These are phyloP conservation scores for Marmota flaviventris DNA, from an alignment of 2,113 vertebrate genomes.

Conservation along the genomic window DNA sequence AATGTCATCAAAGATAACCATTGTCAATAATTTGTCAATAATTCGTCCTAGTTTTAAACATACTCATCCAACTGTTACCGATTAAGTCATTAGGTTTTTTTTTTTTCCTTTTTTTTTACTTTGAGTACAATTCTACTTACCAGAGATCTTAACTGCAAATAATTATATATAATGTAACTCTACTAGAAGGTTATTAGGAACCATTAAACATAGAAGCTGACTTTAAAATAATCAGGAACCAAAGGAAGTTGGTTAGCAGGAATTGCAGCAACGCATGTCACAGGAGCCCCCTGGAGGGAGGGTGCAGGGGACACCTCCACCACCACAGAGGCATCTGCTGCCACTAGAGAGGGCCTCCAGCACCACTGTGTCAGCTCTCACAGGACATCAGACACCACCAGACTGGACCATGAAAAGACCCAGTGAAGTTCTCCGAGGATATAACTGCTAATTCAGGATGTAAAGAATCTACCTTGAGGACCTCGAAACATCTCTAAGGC, in stretches of 20 bases:
- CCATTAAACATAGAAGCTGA: not conserved
- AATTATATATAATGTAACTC: not conserved
- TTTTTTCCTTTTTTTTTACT: not conserved
- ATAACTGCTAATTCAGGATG: not conserved
- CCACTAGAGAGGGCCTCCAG: not conserved
- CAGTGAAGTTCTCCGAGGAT: not conserved
- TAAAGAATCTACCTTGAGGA: not conserved
- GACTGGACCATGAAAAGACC: not conserved
- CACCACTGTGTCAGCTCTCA: not conserved
- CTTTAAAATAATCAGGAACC: not conserved
- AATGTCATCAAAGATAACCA: not conserved
- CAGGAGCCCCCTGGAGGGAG: no score
- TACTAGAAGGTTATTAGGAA: not conserved
- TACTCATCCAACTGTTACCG: not conserved
- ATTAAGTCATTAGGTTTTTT: not conserved
- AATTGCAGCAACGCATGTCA: not conserved
- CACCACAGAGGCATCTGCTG: not conserved
- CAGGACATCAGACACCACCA: not conserved
- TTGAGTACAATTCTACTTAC: not conserved
- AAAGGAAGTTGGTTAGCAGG: not conserved
- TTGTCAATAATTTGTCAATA: not conserved
- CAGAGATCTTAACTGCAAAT: not conserved
- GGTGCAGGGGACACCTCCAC: accelerated
- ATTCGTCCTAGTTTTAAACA: not conserved
- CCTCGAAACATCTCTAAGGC: not conserved